These are phyloP conservation scores for Lamprotornis superbus DNA, from an alignment of 2,113 vertebrate species.

Conservation along the genomic window DNA sequence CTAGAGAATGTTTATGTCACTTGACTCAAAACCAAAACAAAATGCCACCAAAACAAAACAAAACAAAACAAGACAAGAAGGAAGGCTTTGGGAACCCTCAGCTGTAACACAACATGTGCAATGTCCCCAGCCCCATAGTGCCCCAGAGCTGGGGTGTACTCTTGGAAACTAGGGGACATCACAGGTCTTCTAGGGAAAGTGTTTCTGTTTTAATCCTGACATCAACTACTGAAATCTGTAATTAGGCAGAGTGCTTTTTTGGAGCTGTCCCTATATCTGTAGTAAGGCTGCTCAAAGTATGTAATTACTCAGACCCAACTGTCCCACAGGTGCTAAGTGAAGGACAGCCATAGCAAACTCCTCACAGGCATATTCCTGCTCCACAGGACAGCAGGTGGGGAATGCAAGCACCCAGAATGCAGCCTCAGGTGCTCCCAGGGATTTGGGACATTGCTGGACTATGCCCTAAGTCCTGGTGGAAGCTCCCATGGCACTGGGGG, in stretches of 20 bases:
- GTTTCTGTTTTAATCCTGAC: background rate
- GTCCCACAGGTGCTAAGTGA: fast-evolving
- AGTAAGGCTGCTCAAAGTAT: background rate
- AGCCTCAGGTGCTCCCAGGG: background rate
- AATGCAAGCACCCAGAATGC: background rate
- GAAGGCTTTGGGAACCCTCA: background rate
- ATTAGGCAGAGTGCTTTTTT: background rate
- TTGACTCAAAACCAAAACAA: background rate
- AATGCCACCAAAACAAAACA: background rate
- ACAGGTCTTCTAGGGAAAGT: background rate
- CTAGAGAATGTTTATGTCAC: background rate
- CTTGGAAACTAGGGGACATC: background rate
- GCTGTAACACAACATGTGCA: background rate
- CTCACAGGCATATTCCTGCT: background rate
- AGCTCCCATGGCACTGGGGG: background rate
- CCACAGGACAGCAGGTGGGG: background rate
- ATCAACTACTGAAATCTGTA: background rate
- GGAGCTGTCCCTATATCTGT: background rate
- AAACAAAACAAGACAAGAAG: background rate
- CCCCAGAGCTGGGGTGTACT: background rate
- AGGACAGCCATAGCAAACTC: background rate
- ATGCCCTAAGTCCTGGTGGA: background rate
- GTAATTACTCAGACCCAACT: background rate
- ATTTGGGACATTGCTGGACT: background rate
- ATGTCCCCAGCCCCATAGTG: background rate